These are phyloP conservation scores for Drosophila paranaensis DNA, from an alignment of 2,888 invertebrate genomes.

Conservation along the genomic window DNA sequence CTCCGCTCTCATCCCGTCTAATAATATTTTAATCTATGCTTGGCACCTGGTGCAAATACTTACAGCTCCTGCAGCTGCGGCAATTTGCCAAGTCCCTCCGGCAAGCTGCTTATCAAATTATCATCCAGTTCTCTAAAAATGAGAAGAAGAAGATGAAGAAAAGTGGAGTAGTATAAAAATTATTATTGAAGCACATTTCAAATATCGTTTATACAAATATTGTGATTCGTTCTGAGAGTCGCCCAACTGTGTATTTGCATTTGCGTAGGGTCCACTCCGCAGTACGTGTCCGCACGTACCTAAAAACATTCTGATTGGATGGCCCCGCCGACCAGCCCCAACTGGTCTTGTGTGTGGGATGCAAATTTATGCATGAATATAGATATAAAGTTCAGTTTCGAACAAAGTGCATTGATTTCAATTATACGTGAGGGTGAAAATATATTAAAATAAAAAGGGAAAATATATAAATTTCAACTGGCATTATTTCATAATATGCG, in stretches of 20 bases:
- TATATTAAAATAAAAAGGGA: constrained; percentile 1
- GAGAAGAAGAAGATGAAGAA: constrained; percentile 2
- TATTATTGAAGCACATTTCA: constrained; percentile 43
- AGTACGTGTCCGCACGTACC: constrained; percentile 73
- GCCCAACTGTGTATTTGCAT: constrained; percentile 49
- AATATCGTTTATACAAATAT: constrained; percentile 48
- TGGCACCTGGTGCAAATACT: constrained; percentile 86
- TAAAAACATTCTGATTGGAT: constrained; percentile 47
- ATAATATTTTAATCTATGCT: constrained; percentile 36
- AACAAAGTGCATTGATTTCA: constrained; percentile 62
- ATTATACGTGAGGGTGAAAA: constrained; percentile 51
- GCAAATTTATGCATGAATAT: constrained; percentile 69
- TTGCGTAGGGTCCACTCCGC: constrained; percentile 42
- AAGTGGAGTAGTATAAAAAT: constrained; percentile 18
- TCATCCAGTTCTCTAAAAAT: constrained; percentile 90
- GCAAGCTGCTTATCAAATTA: constrained; percentile 90
- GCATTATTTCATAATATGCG: neutral
- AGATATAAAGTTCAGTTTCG: constrained; percentile 47
- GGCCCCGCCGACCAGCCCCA: constrained; percentile 18
- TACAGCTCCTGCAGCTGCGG: constrained; percentile 93
- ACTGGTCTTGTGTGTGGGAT: constrained; percentile 27
- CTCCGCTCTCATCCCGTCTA: neutral
- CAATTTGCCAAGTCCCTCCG: constrained; percentile 90
- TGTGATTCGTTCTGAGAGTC: constrained; percentile 29
- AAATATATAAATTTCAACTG: neutral